Conservation (phyloP, 2,888 invertebrate genomes). For the Itoplectis maculator region DNA sequence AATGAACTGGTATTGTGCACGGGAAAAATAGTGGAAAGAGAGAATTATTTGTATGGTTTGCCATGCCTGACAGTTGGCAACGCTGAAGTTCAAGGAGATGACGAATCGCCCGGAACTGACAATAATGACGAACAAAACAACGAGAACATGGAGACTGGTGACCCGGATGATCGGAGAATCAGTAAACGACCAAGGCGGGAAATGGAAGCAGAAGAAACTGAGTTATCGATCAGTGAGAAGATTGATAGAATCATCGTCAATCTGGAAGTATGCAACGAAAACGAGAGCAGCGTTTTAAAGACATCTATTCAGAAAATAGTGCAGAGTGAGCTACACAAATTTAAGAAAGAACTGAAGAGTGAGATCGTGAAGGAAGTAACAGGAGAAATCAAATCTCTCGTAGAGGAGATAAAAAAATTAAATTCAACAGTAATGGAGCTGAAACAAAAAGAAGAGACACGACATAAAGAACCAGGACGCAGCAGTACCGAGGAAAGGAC, state of each 20-base stretch:
- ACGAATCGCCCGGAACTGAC: background rate
- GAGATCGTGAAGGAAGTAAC: background rate
- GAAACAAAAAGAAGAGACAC: slow-evolving; percentile 10
- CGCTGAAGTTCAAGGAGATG: background rate
- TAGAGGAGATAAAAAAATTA: slow-evolving; percentile 29
- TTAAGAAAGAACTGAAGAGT: background rate
- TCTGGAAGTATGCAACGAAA: background rate
- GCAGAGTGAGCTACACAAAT: background rate
- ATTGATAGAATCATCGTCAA: background rate
- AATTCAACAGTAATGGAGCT: background rate
- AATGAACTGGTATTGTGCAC: background rate
- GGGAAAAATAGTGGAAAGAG: background rate
- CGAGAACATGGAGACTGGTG: background rate
- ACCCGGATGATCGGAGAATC: background rate
- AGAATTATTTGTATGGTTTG: background rate
- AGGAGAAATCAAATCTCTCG: background rate
- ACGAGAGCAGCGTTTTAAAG: background rate
- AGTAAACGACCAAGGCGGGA: background rate
- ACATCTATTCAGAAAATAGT: background rate
- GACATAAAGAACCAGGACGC: too few species aligned
- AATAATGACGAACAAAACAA: background rate
- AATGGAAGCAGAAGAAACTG: background rate
- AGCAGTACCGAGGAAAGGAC: too few species aligned
- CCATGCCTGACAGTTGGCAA: background rate
- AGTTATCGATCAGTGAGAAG: background rate